Base-by-base conservation (phyloP, 2,797 vertebrate genomes). In the Protonibea diacanthus region DNA sequence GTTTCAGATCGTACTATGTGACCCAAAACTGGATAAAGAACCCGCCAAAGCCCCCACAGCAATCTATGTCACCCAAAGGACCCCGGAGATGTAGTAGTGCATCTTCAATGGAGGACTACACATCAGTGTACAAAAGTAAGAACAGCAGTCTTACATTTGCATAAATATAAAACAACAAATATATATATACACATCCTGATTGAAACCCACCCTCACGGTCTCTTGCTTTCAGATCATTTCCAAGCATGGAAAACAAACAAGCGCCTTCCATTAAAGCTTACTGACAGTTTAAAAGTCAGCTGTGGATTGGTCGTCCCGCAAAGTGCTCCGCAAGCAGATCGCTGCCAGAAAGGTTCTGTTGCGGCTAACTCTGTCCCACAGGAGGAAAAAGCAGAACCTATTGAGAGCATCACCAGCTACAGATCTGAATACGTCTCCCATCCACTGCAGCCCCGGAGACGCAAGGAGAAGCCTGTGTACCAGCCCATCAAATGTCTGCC, bases 61-160 rank as follows among this genome's bases (percentile, higher is more conserved):
- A 29, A 10, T 17, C 71, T 10, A 12, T 21, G 15, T 49, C 73
- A 3, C 49, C 76, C 11, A 67, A 78, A 48, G 23, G 7, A 3
- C n/a, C 29, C 12, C 71, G 8, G 53, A 80, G 3, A 56, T 45
- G 71, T 55, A 64, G 10, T 64, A 79, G 61, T 20, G 13, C 29
- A 4, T 33, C 51, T 53, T 47, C 29, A 11, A 14, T 7, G 6
- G 53, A 57, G 6, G 63, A 81, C 70, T 85, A 71, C 65, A 74
- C 8, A 3, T 78, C 91, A 0, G 17, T 70, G 42, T 92, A 93
- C 74, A 70, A 49, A 82, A 69, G 94, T 94, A 86, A 83, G 84
- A 67, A 45, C 45, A 12, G 6, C 29, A 8, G n/a, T 20, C 14
- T 6, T 7, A 38, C 2, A 29, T 17, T 38, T 18, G 5, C 15